Evolutionary conservation across 2,113 vertebrate genomes (phyloP).

Genomic region (Myotis lucifugus): DNA sequence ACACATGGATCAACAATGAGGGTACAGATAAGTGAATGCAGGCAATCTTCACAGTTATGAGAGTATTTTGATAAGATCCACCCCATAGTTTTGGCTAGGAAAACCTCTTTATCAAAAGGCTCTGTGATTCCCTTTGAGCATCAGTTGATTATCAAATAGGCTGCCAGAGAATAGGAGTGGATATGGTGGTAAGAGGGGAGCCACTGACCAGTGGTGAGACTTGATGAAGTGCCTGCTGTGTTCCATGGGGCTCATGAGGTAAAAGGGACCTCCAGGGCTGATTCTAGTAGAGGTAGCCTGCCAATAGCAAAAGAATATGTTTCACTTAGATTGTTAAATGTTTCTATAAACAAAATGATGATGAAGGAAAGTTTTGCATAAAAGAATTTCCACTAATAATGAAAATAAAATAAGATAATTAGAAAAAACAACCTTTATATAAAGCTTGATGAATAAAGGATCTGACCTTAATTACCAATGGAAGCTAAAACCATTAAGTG

Average conservation of each 20-base stretch:
- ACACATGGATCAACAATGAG: not conserved
- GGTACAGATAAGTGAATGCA: not conserved
- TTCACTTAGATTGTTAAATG: not conserved
- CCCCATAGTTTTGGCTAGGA: not conserved
- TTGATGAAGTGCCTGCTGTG: not conserved
- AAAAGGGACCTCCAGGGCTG: not conserved
- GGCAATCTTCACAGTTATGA: not conserved
- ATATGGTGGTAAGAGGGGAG: not conserved
- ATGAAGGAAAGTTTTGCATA: not conserved
- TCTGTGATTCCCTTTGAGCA: not conserved
- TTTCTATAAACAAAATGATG: not conserved
- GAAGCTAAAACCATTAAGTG: not conserved
- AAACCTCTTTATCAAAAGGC: not conserved
- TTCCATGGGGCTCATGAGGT: not conserved
- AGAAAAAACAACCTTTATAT: not conserved
- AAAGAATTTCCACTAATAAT: not conserved
- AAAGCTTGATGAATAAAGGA: not conserved
- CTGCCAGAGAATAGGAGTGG: not conserved
- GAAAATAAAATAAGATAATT: constrained; percentile 22
- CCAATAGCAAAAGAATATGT: not conserved
- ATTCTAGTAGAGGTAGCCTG: not conserved
- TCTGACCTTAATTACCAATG: not conserved
- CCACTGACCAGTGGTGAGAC: not conserved
- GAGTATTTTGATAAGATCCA: not conserved
- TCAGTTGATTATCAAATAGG: not conserved